phyloP scores from a whole-genome alignment of 64 coral and sea anemone species.

The Dendronephthya gigantea region DNA sequence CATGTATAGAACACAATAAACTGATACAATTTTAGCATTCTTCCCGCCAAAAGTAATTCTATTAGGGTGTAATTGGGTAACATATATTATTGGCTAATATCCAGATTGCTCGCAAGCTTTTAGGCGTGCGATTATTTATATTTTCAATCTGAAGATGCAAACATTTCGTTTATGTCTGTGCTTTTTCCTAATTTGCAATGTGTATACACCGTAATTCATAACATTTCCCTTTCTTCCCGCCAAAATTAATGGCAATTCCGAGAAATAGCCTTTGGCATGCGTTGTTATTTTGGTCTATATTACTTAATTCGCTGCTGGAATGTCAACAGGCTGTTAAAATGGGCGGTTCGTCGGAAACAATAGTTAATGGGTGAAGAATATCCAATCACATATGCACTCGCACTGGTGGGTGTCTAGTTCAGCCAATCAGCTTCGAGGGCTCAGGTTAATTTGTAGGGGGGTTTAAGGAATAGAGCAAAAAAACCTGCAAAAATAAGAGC shows the following conservation, averaged over 20 bases:
- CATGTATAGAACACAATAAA: too few species aligned
- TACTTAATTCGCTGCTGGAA: not conserved
- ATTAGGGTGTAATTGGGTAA: too few species aligned
- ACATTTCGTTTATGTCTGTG: not conserved
- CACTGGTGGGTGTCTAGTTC: not conserved
- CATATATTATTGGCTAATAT: too few species aligned
- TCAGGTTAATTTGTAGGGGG: not conserved
- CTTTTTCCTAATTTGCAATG: not conserved
- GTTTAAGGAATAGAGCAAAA: not conserved
- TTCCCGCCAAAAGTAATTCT: too few species aligned
- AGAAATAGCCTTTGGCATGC: not conserved
- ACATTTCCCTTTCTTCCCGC: not conserved
- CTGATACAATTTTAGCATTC: too few species aligned
- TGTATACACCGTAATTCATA: not conserved
- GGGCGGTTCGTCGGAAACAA: not conserved
- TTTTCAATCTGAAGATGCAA: too few species aligned
- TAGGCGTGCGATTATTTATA: too few species aligned
- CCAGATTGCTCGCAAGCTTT: too few species aligned
- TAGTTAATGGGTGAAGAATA: not conserved
- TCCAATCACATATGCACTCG: not conserved
- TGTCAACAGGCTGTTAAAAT: conserved; percentile 13
- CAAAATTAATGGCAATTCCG: not conserved
- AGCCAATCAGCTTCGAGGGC: not conserved
- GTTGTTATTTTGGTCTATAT: not conserved
- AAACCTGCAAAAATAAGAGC: not conserved